phyloP scores from a whole-genome alignment of 2,113 vertebrate species.

The Hyaena hyaena region DNA sequence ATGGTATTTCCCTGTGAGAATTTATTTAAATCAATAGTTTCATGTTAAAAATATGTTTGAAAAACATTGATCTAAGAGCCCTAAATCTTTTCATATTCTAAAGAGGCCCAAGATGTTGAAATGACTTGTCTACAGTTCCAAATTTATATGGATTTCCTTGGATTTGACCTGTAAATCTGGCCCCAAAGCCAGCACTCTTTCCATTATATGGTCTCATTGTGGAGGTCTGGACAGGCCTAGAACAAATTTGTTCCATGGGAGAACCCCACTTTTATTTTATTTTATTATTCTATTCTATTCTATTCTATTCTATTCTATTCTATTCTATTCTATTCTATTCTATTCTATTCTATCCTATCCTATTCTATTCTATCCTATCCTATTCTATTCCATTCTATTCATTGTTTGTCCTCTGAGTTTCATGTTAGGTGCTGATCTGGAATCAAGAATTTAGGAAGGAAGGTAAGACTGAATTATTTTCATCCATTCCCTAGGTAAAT shows the following conservation, averaged over 20 bases:
- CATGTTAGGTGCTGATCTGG: not conserved
- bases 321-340: not conserved
- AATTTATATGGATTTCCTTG: conserved; percentile 24
- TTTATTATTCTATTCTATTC: not conserved
- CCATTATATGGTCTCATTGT: not conserved
- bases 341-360: not conserved
- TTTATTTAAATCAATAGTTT: conserved; percentile 39
- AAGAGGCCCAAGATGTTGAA: not conserved
- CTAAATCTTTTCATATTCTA: not conserved
- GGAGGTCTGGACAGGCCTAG: not conserved
- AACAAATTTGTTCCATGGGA: not conserved
- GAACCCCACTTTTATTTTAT: not conserved
- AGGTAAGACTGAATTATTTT: conserved; percentile 35
- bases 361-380: not conserved
- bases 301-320: not conserved
- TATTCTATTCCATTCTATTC: not conserved
- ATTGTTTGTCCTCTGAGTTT: not conserved
- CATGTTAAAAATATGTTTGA: not conserved
- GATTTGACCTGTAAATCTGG: not conserved
- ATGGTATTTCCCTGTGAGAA: not conserved
- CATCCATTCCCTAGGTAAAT: not conserved
- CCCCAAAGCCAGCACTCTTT: not conserved
- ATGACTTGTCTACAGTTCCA: not conserved
- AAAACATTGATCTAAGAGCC: not conserved
- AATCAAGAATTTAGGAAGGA: conserved; percentile 24